Conservation (phyloP, 2,888 invertebrate species). For the Sepioteuthis lessoniana region DNA sequence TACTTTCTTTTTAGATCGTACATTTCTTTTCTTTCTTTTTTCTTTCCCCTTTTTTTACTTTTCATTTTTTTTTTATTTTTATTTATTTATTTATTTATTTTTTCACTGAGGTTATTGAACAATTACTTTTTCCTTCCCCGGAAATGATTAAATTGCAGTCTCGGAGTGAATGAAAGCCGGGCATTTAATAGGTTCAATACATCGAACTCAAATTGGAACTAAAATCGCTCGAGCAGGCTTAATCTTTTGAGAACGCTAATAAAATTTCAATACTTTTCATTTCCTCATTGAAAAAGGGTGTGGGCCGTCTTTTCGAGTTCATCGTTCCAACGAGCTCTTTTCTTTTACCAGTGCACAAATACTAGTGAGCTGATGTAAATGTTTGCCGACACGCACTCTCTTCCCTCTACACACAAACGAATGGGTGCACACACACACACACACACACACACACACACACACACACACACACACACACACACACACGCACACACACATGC, state of each 20-base stretch:
- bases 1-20: background rate
- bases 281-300: background rate
- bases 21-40: background rate
- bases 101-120: background rate
- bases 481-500: too few species aligned
- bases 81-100: background rate
- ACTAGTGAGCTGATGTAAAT: background rate
- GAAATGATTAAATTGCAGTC: conserved; percentile 23
- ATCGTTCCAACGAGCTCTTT: background rate
- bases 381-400: background rate
- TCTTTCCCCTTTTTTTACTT: background rate
- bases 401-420: too few species aligned
- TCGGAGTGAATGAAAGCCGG: background rate
- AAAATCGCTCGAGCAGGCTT: conserved; percentile 33
- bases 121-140: conserved; percentile 21
- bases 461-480: too few species aligned
- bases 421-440: too few species aligned
- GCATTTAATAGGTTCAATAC: conserved; percentile 33
- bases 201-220: conserved; percentile 33
- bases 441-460: too few species aligned
- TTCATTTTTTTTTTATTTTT: background rate
- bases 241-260: conserved; percentile 33
- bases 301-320: background rate
- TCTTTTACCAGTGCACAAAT: background rate
- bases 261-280: conserved; percentile 23